phyloP scores from a whole-genome alignment of 2,797 vertebrate genomes.

The Pachyuromys duprasi region DNA sequence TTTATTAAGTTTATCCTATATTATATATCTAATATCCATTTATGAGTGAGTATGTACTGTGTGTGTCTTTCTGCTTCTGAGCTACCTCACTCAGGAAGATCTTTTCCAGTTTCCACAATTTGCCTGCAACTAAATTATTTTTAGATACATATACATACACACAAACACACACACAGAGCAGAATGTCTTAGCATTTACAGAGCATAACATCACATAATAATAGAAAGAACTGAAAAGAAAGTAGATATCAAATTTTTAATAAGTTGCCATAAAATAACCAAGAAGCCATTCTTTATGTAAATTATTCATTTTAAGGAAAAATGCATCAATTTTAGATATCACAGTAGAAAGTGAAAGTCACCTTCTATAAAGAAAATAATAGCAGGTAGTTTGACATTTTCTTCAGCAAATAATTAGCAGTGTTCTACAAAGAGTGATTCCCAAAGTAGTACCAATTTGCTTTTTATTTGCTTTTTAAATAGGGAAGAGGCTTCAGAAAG shows the following conservation, averaged over 20 bases:
- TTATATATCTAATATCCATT: too few species aligned
- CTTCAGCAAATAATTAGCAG: constrained; percentile 7
- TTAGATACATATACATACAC: too few species aligned
- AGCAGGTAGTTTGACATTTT: constrained; percentile 2
- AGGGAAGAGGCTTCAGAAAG: background rate
- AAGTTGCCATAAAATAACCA: constrained; percentile 41
- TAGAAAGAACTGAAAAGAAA: constrained; percentile 2
- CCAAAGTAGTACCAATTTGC: background rate
- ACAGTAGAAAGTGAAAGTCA: background rate
- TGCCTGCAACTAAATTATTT: background rate
- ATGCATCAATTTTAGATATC: background rate
- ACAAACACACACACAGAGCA: background rate
- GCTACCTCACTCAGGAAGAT: too few species aligned
- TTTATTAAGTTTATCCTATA: too few species aligned
- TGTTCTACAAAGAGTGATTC: background rate
- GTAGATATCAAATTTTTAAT: background rate
- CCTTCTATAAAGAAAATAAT: background rate
- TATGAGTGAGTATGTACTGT: too few species aligned
- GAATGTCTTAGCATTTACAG: background rate
- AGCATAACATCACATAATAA: too few species aligned
- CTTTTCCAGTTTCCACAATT: too few species aligned
- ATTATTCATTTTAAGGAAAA: constrained; percentile 33
- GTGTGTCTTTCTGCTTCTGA: too few species aligned
- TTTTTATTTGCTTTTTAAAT: constrained; percentile 48
- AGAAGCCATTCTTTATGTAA: background rate